Base-by-base conservation (phyloP, 2,888 invertebrate species). In the Lochmaea crataegi region DNA sequence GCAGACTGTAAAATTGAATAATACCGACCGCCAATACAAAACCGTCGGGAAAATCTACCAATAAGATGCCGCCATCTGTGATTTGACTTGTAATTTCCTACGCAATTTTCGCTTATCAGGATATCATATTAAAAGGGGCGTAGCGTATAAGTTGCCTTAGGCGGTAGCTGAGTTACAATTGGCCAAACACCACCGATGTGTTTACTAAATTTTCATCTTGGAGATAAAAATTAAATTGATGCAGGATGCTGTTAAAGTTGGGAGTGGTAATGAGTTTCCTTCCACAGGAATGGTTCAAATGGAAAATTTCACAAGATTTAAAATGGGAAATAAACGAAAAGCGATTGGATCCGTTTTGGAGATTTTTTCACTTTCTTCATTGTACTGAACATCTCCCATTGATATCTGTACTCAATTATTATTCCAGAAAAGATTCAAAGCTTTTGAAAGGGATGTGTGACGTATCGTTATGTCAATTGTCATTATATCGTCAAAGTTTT, bases 31-130 rank as follows among this genome's bases (percentile, higher is more conserved):
- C 83, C 83, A 83, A 83, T 83, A 77, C 79, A 79, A 74, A 75
- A 76, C 75, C 75, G 68, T 66, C 72, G 72, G 66, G 18, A 65
- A 38, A n/a, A 61, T 68, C 80, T 70, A 77, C 82, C 82, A 82
- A 82, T 82, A 77, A 76, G 74, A 76, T 76, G 71, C 66, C 74
- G 65, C 77, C 78, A 75, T 76, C 81, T 75, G 77, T 81, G 81
- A 83, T 82, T 81, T 81, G 78, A 80, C 79, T 79, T 80, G 81
- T 82, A 83, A 83, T 83, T 83, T 83, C 83, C 83, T 82, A 76
- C 79, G 78, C 80, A 82, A 83, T 82, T 82, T 82, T 75, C 77
- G 77, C 78, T 80, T 80, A 79, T 76, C 76, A 78, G 82, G 81
- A 81, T 79, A 82, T 83, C 79, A 77, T 76, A 80, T 83, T 83